A percentile compares a stretch with the other conserved stretches of the same genome.
These are phyloP conservation scores for Caenorhabditis japonica DNA, from an alignment of 2,888 invertebrate species.

Conservation along the genomic window DNA sequence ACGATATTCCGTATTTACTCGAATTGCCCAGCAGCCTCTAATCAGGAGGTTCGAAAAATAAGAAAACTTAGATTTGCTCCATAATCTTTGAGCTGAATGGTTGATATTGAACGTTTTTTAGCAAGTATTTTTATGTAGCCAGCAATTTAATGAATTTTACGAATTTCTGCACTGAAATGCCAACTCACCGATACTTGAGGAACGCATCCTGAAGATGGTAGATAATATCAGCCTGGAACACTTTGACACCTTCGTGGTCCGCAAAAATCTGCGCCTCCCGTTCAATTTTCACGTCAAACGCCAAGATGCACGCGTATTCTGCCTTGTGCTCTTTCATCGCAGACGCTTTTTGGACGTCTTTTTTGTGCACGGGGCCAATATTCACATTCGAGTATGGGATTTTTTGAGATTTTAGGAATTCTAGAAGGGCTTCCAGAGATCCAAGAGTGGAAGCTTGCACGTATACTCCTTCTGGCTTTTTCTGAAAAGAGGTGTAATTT, in stretches of 20 bases:
- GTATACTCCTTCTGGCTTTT: constrained; percentile 92
- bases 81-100: no score
- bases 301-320: constrained; percentile 93
- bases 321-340: constrained; percentile 98
- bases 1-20: no score
- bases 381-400: constrained; percentile 98
- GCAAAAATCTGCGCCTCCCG: constrained; percentile 97
- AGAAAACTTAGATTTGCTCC: constrained; percentile 5
- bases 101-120: no score
- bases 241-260: constrained; percentile 91
- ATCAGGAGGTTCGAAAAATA: no score
- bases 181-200: constrained; percentile 77
- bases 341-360: constrained; percentile 99
- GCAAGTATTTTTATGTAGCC: no score
- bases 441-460: constrained; percentile 99
- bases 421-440: constrained; percentile 94
- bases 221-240: constrained; percentile 97
- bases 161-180: no score
- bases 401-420: constrained; percentile 90
- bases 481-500: constrained; percentile 60
- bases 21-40: no score
- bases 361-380: constrained; percentile 98
- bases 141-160: no score
- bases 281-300: constrained; percentile 96
- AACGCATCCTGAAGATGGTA: constrained; percentile 99